Conservation (phyloP, 64 coral and sea anemone species). For the Astreopora myriophthalma region DNA sequence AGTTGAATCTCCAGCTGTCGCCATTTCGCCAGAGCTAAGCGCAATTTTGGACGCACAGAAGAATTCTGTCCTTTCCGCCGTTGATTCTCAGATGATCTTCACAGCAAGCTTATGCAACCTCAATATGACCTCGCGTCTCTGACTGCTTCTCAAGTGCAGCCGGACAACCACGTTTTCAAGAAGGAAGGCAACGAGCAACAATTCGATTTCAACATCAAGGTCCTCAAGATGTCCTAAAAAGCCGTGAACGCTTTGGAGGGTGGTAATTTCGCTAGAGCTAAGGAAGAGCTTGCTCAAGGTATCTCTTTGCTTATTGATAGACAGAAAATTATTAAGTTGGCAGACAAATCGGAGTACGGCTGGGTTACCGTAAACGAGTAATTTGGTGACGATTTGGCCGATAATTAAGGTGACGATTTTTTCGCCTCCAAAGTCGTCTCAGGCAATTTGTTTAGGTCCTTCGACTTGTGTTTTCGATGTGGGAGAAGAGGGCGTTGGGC, state of each 20-base stretch:
- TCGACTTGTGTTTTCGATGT: not conserved
- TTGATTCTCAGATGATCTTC: too few relatives aligned
- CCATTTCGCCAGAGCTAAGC: too few relatives aligned
- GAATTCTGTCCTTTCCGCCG: too few relatives aligned
- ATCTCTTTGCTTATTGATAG: not conserved
- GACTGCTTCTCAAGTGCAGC: not conserved
- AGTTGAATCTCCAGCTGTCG: too few relatives aligned
- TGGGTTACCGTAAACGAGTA: not conserved
- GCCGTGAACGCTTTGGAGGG: not conserved
- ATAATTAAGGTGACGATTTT: not conserved
- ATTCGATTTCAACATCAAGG: not conserved
- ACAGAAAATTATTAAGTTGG: not conserved
- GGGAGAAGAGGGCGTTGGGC: not conserved
- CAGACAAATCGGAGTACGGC: not conserved
- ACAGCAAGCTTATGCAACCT: too few relatives aligned
- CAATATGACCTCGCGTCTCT: not conserved
- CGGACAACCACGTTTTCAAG: not conserved
- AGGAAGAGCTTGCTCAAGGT: not conserved
- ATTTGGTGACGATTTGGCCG: not conserved
- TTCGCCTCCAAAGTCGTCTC: too few relatives aligned
- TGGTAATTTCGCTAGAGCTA: not conserved
- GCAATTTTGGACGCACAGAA: too few relatives aligned
- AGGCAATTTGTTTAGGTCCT: too few relatives aligned
- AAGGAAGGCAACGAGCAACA: conserved; percentile 27
- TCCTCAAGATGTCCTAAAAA: not conserved